phyloP scores from a whole-genome alignment of 2,888 invertebrate genomes.

The Periphyllus acericola region DNA sequence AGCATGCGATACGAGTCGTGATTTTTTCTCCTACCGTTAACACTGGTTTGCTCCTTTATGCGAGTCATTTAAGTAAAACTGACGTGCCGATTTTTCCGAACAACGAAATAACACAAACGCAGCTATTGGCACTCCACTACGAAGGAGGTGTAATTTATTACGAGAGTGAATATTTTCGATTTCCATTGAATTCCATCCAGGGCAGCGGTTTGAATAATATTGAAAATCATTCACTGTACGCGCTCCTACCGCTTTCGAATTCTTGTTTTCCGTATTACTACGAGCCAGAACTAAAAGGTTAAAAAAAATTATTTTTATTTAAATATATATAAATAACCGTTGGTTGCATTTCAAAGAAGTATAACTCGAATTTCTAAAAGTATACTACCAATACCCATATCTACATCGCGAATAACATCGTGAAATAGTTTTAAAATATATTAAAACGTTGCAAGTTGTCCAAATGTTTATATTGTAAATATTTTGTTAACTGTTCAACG shows the following conservation, averaged over 20 bases:
- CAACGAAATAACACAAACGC: neutral
- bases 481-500: no score
- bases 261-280: neutral
- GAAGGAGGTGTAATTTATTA: neutral
- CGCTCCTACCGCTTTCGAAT: neutral
- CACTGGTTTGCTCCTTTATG: neutral
- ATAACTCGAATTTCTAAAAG: no score
- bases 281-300: neutral
- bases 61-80: neutral
- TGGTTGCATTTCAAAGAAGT: no score
- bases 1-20: no score
- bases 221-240: neutral
- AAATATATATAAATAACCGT: neutral
- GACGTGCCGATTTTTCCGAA: conserved; percentile 8
- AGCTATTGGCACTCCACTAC: neutral
- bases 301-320: neutral
- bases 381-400: no score
- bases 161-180: neutral
- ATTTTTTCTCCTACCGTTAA: neutral
- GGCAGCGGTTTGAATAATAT: neutral
- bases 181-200: neutral
- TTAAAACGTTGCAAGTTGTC: no score
- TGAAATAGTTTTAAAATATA: no score
- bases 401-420: no score
- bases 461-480: no score